These are phyloP conservation scores for Ascaphus truei DNA, from an alignment of 2,113 vertebrate genomes.

Conservation along the genomic window DNA sequence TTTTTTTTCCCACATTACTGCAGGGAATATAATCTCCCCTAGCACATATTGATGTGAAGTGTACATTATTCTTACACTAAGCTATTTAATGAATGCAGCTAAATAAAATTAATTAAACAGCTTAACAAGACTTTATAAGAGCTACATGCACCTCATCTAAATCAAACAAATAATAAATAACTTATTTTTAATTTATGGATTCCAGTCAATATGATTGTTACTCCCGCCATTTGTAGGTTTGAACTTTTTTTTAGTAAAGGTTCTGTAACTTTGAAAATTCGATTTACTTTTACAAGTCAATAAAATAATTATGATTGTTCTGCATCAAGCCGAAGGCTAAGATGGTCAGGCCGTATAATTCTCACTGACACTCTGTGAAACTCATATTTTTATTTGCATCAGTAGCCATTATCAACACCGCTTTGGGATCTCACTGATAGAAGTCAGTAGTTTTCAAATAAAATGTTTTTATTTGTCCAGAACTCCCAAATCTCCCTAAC, in stretches of 20 bases:
- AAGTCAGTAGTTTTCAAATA: too few species aligned
- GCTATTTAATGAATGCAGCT: constrained; percentile 24
- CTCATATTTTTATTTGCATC: too few species aligned
- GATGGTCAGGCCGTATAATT: too few species aligned
- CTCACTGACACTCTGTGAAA: too few species aligned
- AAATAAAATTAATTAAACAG: constrained; percentile 33
- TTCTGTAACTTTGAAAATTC: not conserved
- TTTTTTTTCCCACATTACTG: not conserved
- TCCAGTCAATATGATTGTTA: not conserved
- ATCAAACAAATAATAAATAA: too few species aligned
- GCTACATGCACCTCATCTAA: not conserved
- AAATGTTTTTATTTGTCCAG: too few species aligned
- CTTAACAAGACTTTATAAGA: not conserved
- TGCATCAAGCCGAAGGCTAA: not conserved
- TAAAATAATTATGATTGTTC: not conserved
- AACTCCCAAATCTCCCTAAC: too few species aligned
- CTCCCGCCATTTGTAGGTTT: not conserved
- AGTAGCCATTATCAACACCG: too few species aligned
- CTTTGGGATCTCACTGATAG: too few species aligned
- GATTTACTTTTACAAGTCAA: constrained; percentile 1
- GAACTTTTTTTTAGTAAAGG: not conserved
- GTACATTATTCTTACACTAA: constrained; percentile 20
- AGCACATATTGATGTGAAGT: not conserved
- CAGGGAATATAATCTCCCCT: not conserved
- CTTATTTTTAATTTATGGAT: constrained; percentile 19